Conservation (phyloP, 2,888 invertebrate genomes). For the Amblyteles armatorius region DNA sequence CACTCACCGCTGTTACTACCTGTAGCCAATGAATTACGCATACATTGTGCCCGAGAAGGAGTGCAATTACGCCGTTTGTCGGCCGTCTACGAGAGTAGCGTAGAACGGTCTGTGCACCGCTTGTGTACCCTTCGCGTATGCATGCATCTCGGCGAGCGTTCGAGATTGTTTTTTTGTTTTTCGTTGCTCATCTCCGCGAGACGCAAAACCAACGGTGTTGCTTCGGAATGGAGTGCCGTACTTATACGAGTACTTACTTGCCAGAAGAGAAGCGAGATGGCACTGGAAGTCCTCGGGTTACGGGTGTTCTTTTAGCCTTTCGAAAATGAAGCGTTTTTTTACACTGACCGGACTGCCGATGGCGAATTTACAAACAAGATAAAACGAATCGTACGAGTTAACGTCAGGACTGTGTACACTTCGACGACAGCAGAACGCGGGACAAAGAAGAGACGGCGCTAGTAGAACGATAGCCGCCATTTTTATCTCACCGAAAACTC, state of each 20-base stretch:
- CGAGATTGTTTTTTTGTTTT: not conserved
- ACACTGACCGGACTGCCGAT: too few species aligned
- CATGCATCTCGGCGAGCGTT: not conserved
- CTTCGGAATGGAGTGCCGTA: not conserved
- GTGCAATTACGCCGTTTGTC: conserved; percentile 56
- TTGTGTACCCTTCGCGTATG: not conserved
- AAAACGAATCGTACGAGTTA: too few species aligned
- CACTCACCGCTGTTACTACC: conserved; percentile 6
- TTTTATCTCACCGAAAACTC: too few species aligned
- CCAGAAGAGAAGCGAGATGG: not conserved
- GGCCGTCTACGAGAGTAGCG: conserved; percentile 7
- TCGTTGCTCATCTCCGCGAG: not conserved
- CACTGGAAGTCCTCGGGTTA: not conserved
- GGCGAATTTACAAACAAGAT: too few species aligned
- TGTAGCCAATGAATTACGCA: conserved; percentile 46
- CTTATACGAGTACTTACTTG: not conserved
- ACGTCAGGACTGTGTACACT: too few species aligned
- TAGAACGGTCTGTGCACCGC: not conserved
- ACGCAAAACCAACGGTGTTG: not conserved
- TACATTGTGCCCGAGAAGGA: conserved; percentile 28
- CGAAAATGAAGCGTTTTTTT: not conserved
- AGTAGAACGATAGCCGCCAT: too few species aligned
- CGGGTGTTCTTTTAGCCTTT: too few species aligned
- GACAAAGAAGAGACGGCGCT: too few species aligned
- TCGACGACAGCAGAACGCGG: too few species aligned